Evolutionary conservation across 1,140 invertebrate species (phyloP).

Genomic region (Drosophila grimshawi): DNA sequence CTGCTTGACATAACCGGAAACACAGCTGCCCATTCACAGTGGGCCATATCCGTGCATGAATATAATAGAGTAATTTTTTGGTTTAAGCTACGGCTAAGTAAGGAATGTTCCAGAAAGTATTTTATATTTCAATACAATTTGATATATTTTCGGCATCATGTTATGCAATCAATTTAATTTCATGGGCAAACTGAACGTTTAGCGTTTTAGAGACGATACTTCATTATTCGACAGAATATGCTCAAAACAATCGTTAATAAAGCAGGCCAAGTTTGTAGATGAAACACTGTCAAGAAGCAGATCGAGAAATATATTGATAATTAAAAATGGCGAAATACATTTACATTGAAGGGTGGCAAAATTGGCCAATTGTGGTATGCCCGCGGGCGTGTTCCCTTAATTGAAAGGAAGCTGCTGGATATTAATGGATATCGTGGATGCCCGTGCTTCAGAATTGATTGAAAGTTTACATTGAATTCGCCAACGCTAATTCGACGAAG

Average conservation of each 20-base stretch:
- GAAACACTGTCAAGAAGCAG: no score
- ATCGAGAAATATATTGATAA: neutral
- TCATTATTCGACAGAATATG: no score
- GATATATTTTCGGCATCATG: no score
- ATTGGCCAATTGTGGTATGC: neutral
- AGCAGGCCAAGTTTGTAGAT: neutral
- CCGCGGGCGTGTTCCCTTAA: slow-evolving; percentile 36
- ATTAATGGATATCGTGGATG: slow-evolving; percentile 28
- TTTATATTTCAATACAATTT: no score
- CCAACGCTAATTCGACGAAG: neutral
- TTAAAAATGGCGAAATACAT: no score
- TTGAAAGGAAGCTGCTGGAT: slow-evolving; percentile 30
- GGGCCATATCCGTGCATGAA: neutral
- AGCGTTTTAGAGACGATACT: no score
- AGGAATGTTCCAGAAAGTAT: no score
- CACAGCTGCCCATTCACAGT: neutral
- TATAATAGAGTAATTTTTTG: no score
- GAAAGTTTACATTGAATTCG: slow-evolving; percentile 8
- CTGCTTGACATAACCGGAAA: neutral
- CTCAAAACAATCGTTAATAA: neutral
- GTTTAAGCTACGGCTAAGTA: no score
- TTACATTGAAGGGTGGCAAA: neutral
- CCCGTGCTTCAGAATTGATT: slow-evolving; percentile 38
- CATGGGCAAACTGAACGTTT: no score
- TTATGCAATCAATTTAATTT: no score